A percentile compares a stretch with the other conserved stretches of the same genome.
Conservation (phyloP, 2,113 vertebrate species). For the Odontesthes bonariensis region DNA sequence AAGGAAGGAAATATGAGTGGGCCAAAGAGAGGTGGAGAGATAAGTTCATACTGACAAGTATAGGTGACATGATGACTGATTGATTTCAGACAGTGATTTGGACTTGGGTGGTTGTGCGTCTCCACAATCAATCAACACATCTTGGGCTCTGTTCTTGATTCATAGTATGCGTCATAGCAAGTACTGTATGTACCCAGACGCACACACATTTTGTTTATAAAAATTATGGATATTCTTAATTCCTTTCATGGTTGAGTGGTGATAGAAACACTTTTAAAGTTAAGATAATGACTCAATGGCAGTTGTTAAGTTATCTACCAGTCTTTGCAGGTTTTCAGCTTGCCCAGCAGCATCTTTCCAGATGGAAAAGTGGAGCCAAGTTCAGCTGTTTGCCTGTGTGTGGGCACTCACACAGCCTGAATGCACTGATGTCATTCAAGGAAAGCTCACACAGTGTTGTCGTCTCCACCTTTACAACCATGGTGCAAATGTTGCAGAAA, state of each 20-base stretch:
- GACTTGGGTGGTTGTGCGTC: constrained; percentile 27
- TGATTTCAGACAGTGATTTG: constrained; percentile 59
- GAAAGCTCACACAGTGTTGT: background rate
- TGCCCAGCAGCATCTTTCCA: background rate
- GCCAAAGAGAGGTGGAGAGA: constrained; percentile 17
- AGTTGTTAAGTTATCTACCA: background rate
- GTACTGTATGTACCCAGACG: background rate
- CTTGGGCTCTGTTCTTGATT: constrained; percentile 25
- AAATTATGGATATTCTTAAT: background rate
- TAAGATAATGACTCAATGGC: background rate
- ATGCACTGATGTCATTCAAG: background rate
- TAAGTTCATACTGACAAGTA: constrained; percentile 63
- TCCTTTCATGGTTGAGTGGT: background rate
- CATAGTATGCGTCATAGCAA: constrained; percentile 20
- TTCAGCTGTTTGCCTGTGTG: background rate
- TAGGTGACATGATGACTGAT: constrained; percentile 68
- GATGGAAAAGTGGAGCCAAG: background rate
- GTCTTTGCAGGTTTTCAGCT: background rate
- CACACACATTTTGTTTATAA: constrained; percentile 15
- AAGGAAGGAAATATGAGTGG: constrained; percentile 29
- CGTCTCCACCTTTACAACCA: background rate
- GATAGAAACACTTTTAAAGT: background rate
- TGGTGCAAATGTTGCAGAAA: background rate
- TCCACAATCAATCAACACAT: constrained; percentile 59
- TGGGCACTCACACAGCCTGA: background rate